Base-by-base conservation (phyloP, 2,797 vertebrate species). In the Leucoraja ocellata region DNA sequence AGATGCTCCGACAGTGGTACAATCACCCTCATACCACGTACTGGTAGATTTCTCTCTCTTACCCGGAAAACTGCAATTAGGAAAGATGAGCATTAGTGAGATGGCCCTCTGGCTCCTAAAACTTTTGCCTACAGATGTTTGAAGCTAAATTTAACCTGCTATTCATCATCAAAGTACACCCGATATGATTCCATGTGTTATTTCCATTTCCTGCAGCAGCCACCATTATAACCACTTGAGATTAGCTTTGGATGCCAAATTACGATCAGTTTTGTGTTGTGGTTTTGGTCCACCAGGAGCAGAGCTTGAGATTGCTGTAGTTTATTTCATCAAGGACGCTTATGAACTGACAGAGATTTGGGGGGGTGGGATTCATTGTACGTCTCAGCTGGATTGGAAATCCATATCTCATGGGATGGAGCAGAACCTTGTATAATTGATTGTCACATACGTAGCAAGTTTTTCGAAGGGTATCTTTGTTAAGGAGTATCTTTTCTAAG, bases 231-330 rank as follows among this genome's bases (percentile, higher is more conserved):
- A 68, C 58, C 63, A 54, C 39, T 54, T 88, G 84, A 88, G n/a
- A 88, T 88, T 65, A 32, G 8, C 0, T 88, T 32, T 68, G 61
- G 16, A 36, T 88, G 28, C 63, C 84, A 88, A 65, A 88, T 88
- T 84, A 65, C 32, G 58, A 28, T n/a, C 84, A 28, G 2, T 61
- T 88, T 88, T 88, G 81, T 84, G 81, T 84, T 84, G 46, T 61
- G 46, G 81, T 61, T 84, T 84, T 58, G 18, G 54, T 54, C 54
- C 25, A 88, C 14, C 28, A 68, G 63, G 16, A 65, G 13, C 16
- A n/a, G 61, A 65, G n/a, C 11, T 88, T 88, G 63, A 83, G n/a
- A 88, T 21, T 65, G 28, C n/a, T 16, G 16, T 65, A 16, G 7
- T n/a, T 32, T 68, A 88, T 65, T 32, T 88, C 61, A 65, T 14